Conservation (phyloP, 1,140 invertebrate species). For the Marisa cornuarietis region DNA sequence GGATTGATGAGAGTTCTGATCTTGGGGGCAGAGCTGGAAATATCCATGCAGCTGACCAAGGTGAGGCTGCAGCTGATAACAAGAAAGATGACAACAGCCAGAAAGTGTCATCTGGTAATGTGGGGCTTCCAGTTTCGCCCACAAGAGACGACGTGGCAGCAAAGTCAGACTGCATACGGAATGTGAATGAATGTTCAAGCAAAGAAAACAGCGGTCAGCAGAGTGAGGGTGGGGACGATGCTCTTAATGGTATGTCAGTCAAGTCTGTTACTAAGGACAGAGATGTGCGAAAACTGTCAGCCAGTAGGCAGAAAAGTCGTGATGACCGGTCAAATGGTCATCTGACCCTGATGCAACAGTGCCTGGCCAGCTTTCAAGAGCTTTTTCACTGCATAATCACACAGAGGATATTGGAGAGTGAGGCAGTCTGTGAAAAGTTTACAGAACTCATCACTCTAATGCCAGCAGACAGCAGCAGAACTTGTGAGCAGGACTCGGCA, state of each 20-base stretch:
- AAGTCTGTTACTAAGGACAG: neutral
- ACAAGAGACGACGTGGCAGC: neutral
- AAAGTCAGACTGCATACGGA: neutral
- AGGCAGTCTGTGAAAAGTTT: slow-evolving; percentile 32
- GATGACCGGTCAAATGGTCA: slow-evolving; percentile 31
- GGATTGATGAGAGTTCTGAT: neutral
- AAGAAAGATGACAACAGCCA: neutral
- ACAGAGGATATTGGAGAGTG: slow-evolving; percentile 63
- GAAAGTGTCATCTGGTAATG: neutral
- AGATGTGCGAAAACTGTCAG: neutral
- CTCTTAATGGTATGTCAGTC: neutral
- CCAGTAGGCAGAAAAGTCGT: slow-evolving; percentile 16
- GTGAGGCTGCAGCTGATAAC: neutral
- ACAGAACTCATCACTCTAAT: slow-evolving; percentile 32
- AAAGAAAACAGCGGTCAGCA: too few relatives aligned
- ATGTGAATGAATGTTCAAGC: neutral
- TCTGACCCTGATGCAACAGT: slow-evolving; percentile 68
- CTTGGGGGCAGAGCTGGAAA: neutral
- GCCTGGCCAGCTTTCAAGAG: slow-evolving; percentile 75
- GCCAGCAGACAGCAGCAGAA: neutral
- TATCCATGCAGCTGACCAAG: neutral
- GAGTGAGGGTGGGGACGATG: neutral
- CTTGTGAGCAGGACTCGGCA: slow-evolving; percentile 37
- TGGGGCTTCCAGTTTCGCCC: neutral
- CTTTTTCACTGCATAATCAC: slow-evolving; percentile 74